Base-by-base conservation (phyloP, 2,888 invertebrate genomes). In the Limenitis camilla region DNA sequence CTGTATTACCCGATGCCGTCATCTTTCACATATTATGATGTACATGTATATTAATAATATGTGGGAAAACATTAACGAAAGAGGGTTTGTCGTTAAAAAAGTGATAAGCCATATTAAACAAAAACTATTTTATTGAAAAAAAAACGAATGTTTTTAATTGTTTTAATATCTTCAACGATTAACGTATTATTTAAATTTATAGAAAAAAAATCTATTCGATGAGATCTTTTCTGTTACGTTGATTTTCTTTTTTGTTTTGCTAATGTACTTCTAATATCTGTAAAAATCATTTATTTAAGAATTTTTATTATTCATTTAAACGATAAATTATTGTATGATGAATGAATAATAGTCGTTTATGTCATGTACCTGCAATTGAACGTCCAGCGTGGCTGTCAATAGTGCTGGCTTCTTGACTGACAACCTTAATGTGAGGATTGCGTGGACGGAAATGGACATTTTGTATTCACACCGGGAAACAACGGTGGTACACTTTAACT, bases 361-460 rank as follows among this genome's bases (percentile, higher is more conserved):
- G 47, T 49, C 49, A 49, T 52, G 56, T 55, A 49, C 47, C 49
- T 53, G 59, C 59, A 59, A 62, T 65, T 63, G 65, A 53, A 47
- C 46, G 60, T 55, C 56, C 63, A 59, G 49, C 40, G 61, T 52
- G 52, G 56, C 63, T 64, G 65, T 66, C 69, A 66, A 65, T 69
- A 65, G 58, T 57, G 60, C 61, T 60, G 65, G 57, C 63, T 65
- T 63, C 76, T 81, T 80, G 80, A 80, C 79, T 72, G 73, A 71
- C 71, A 74, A 66, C 76, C 81, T 71, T 87, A 86, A 87, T 85
- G 82, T 65, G 74, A 62, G 73, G 74, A 72, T 87, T 67, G 86
- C 86, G 86, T 87, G 86, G 72, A 69, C 76, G 78, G 80, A 84
- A 83, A 78, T 73, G 77, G 76, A 73, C 82, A 78, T 85, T 77